Base-by-base conservation (phyloP, 2,797 vertebrate species). In the Acomys russatus region DNA sequence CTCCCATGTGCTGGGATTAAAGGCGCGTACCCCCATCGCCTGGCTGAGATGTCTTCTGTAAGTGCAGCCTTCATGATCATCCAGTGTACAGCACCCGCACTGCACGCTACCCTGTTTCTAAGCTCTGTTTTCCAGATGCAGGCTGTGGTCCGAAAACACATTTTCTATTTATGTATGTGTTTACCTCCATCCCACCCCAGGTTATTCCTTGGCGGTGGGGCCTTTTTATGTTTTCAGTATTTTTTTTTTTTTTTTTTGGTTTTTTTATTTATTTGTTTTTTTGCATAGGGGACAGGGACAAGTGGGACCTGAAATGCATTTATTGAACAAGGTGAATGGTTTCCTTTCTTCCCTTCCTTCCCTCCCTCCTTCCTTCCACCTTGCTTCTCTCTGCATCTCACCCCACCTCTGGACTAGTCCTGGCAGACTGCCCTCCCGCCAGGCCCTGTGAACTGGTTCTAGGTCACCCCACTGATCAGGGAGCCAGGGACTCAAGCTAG, bases 61-160 rank as follows among this genome's bases (percentile, higher is more conserved):
- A 35, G 12, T 1, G 38, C 0, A 1, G 20, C 8, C 18, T 51
- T 64, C 10, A 9, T 51, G 1, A 20, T 38, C 56, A 20, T 9
- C 38, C 38, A 6, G 0, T 35, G 61, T 76, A n/a, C 63, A 64
- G 54, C 15, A 2, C 1, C 14, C 35, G 1, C 0, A 0, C 38
- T 11, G 15, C 23, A 25, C 0, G 0, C n/a, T 0, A 0, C n/a
- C 12, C 5, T 11, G 0, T 74, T 33, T 1, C 61, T n/a, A 17
- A 4, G 28, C 9, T 38, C 44, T 11, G 0, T n/a, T 68, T 88
- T 44, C 23, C 7, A 1, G 70, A 51, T 4, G 1, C 56, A 0
- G 4, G 11, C n/a, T 17, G 15, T 17, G 33, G 56, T n/a, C 88
- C 7, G 68, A n/a, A 63, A 35, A 8, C 6, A 1, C 49, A 68